Percentiles rank a stretch among this genome's conserved stretches.
Conservation (phyloP, 2,113 vertebrate genomes). For the Chrysemys picta region DNA sequence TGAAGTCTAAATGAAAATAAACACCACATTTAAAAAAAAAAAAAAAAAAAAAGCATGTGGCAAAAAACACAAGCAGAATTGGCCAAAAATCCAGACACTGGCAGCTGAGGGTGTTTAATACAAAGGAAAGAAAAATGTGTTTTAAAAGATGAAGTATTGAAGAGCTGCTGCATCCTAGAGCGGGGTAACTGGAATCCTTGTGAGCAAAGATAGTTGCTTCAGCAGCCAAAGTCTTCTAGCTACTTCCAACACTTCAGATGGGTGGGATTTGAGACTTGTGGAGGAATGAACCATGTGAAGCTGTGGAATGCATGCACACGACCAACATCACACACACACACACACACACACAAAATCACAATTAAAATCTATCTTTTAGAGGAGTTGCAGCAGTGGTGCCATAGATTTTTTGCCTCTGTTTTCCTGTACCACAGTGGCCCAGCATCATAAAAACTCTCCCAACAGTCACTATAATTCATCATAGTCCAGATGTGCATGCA, state of each 20-base stretch:
- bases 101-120: background rate
- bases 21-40: background rate
- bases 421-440: background rate
- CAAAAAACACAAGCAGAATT: background rate
- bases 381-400: background rate
- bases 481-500: background rate
- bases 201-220: no score
- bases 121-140: background rate
- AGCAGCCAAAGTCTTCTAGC: no score
- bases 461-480: background rate
- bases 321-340: background rate
- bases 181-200: no score
- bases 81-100: background rate
- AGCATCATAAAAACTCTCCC: background rate
- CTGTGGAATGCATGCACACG: rapidly evolving
- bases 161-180: no score
- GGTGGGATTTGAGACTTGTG: background rate
- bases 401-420: background rate
- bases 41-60: background rate
- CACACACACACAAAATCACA: background rate
- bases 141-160: no score
- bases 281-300: background rate
- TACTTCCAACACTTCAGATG: background rate
- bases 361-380: background rate
- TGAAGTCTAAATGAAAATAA: background rate